Evolutionary conservation across 2,113 vertebrate genomes (phyloP), one percentile per base, ranked within the genome.

Genomic region (Dunckerocampus dactyliophorus): DNA sequence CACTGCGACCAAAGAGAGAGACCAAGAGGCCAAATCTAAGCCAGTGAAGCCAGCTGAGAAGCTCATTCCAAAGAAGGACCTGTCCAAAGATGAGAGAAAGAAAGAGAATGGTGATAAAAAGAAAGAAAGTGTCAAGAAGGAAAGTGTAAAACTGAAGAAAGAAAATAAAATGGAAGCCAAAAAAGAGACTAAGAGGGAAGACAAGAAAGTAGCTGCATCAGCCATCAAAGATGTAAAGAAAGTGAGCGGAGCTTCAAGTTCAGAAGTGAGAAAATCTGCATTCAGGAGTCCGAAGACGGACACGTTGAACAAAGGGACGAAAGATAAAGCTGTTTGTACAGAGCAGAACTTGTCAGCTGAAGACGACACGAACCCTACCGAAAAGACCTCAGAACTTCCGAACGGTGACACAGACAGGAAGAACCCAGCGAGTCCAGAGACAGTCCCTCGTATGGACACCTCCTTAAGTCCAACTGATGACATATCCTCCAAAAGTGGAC

Each of bases 141-240:
- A 89, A 89, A 37, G 12, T 15, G 10, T 0, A 24, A 19, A 70
- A 49, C 65, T 4, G 50, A n/a, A 92, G 89, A 65, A 70, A 79
- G 68, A 94, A 92, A 85, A 93, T 87, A 67, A 92, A 93, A 7
- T 2, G 14, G 0, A 93, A 89, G 2, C 48, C 4, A 89, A 85
- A 67, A 92, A 89, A 63, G 92, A 92, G 0, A 10, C 60, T 1
- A 90, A 93, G 80, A 51, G 53, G 0, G 93, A 92, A 47, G 90
- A 88, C 48, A 93, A 90, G 49, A 87, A 85, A 69, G 15, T 37
- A 4, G 3, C 67, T 19, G 91, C 84, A 50, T 13, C 67, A 11
- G 59, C 67, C 0, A 34, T 46, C 7, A 90, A 88, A 59, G 92
- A 93, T 0, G 9, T 47, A 1, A 92, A 90, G 67, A 92, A 82